Conservation (phyloP, 2,113 vertebrate genomes). For the Hemicordylus capensis region DNA sequence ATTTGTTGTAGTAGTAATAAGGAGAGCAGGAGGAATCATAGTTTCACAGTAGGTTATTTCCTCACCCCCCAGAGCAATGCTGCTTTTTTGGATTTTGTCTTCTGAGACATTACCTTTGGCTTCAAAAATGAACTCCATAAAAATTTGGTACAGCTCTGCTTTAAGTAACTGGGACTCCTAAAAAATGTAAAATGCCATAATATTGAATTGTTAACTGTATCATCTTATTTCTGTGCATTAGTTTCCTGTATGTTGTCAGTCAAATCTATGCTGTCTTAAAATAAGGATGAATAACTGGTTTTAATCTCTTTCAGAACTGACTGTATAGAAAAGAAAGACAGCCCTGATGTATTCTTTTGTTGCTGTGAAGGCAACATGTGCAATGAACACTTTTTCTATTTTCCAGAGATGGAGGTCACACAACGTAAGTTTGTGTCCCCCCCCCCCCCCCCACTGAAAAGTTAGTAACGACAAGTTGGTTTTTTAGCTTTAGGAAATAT, state of each 20-base stretch:
- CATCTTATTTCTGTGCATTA: neutral
- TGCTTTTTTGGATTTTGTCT: neutral
- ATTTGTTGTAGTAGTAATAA: too few relatives aligned
- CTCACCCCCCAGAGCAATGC: neutral
- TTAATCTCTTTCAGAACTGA: conserved; percentile 79
- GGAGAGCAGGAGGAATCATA: neutral
- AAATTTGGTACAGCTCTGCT: neutral
- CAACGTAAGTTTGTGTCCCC: conserved; percentile 77
- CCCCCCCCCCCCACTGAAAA: too few relatives aligned
- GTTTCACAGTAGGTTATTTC: neutral
- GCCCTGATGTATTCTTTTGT: conserved; percentile 97
- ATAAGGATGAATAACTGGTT: neutral
- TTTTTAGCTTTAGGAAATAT: neutral
- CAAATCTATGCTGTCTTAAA: neutral
- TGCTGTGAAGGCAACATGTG: conserved; percentile 98
- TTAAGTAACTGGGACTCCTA: neutral
- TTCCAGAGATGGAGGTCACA: conserved; percentile 83
- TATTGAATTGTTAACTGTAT: neutral
- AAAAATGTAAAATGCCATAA: neutral
- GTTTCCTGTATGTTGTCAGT: neutral
- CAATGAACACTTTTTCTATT: conserved; percentile 93
- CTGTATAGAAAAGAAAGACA: conserved; percentile 95
- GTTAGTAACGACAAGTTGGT: neutral
- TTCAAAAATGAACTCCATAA: neutral
- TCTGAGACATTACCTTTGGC: neutral